Evolutionary conservation across 2,797 vertebrate species (phyloP), one percentile per base, ranked within the genome.

Genomic region (Rhinogobio ventralis): DNA sequence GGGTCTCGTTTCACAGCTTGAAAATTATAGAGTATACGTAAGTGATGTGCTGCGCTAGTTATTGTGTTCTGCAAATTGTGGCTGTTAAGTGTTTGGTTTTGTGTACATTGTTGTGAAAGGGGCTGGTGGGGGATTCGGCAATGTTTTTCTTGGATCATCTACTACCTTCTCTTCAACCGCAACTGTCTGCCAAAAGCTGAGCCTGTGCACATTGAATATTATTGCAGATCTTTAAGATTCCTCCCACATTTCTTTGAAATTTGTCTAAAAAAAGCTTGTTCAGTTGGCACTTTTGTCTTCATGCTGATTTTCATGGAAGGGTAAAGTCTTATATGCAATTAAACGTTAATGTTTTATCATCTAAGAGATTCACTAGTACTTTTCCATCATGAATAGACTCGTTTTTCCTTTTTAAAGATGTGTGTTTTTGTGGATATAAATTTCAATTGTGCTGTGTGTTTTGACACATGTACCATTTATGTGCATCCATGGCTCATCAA

Each of bases 131-230:
- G 25, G 62, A 64, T 28, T 64, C 14, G 1, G 30, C 23, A 74
- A 55, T 84, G 78, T 85, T 86, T 75, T 85, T 79, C 83, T 84
- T 72, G 75, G 75, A 79, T 79, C 75, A 72, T 84, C 39, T 36
- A 60, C 39, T 78, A 84, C 66, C 53, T 67, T 76, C 45, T 60
- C 39, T 84, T 84, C 67, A 85, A 68, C 23, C 28, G 6, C 60
- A 74, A 85, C 23, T 49, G 75, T 30, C 76, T 81, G 77, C 85
- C 67, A 17, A 71, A 77, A 81, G 36, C 80, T 55, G 71, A 85
- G 85, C 78, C 79, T 78, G 79, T 86, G 77, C 60, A 39, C 71
- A 89, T 51, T n/a, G 68, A 87, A 85, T 85, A 80, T 88, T 74
- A 57, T 75, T 77, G 53, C 75, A 86, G 79, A 85, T 81, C 79